Evolutionary conservation across 2,888 invertebrate genomes (phyloP).

Genomic region (Dicroscelio sp.): DNA sequence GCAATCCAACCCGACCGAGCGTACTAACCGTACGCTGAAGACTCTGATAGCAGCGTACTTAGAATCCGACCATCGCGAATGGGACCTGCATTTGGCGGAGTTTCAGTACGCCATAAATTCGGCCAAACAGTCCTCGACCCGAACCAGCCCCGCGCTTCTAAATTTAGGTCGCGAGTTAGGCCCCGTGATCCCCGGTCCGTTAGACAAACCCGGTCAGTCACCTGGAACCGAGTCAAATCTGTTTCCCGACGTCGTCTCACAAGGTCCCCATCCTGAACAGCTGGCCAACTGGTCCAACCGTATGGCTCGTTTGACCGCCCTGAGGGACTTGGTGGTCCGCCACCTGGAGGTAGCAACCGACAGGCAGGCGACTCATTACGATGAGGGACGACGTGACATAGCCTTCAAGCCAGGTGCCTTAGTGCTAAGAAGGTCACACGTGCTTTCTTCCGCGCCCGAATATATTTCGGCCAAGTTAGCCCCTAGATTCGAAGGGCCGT

Average conservation of each 20-base stretch:
- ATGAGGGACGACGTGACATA: neutral
- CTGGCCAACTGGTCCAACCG: neutral
- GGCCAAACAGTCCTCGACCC: neutral
- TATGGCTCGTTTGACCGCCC: neutral
- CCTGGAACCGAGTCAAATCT: no score
- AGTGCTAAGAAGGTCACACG: neutral
- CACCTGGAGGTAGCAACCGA: neutral
- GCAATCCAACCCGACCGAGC: neutral
- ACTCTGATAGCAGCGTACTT: neutral
- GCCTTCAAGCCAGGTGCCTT: neutral
- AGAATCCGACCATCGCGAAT: neutral
- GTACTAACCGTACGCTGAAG: neutral
- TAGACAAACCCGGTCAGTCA: no score
- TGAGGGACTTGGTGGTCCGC: neutral
- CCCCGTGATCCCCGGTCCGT: neutral
- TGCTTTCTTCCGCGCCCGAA: neutral
- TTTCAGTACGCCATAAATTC: neutral
- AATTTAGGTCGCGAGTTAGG: neutral
- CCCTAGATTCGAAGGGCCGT: neutral
- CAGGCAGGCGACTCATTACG: neutral
- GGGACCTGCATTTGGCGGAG: neutral
- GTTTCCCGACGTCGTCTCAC: no score
- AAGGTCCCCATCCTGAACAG: neutral
- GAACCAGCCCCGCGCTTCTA: neutral
- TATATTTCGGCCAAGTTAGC: neutral